Percentiles rank a stretch among this genome's conserved stretches.
Evolutionary conservation across 2,797 vertebrate species (phyloP).

Genomic region (Pempheris klunzingeri): DNA sequence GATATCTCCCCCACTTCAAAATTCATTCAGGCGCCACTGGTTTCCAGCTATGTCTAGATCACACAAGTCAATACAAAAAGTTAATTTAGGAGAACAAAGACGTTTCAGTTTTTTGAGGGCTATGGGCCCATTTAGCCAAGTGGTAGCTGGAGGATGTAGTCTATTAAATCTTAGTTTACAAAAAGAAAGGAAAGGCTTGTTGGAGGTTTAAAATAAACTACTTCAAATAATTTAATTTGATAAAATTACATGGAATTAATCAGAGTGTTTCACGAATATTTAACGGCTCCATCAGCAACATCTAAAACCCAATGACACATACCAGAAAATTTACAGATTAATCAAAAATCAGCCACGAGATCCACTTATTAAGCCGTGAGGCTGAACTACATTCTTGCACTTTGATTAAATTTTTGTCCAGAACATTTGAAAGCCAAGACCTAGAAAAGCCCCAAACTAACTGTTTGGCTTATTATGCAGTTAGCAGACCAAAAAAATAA

Average conservation of each 20-base stretch:
- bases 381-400: not conserved
- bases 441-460: not conserved
- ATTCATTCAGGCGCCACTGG: too few relatives aligned
- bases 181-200: not conserved
- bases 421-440: not conserved
- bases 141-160: not conserved
- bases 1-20: too few relatives aligned
- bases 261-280: conserved; percentile 2
- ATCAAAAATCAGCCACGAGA: not conserved
- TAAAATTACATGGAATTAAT: not conserved
- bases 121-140: not conserved
- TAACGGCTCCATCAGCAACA: not conserved
- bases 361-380: not conserved
- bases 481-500: conserved; percentile 6
- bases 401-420: not conserved
- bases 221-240: not conserved
- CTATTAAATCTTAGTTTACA: not conserved
- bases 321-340: not conserved
- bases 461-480: not conserved
- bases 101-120: not conserved
- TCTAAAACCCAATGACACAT: not conserved
- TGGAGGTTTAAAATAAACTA: not conserved
- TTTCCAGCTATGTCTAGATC: not conserved
- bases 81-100: not conserved
- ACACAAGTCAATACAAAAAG: conserved; percentile 3